Evolutionary conservation across 2,797 vertebrate species (phyloP), one percentile per base, ranked within the genome.

Genomic region (Microctenopoma stevenorrisi): DNA sequence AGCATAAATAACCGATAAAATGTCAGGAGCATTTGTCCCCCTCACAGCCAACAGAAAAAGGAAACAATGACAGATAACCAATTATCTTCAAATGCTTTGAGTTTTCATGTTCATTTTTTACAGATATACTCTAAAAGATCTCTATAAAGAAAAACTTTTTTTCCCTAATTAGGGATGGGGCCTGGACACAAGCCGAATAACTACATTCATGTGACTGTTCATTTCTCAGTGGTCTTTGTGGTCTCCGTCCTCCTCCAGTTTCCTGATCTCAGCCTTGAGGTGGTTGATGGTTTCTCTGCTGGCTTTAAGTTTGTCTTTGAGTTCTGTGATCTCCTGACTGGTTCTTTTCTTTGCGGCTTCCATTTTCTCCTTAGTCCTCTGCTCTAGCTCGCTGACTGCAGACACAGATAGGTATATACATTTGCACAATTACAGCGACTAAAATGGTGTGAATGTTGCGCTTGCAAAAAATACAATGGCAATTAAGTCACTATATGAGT

Each of bases 201-300:
- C 37, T 3, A 14, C 1, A 0, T 49, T 6, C 2, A 3, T 33
- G 7, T 48, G 44, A n/a, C 30, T 43, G 7, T 61, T 44, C 25
- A 40, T 54, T 16, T 42, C 18, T 92, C 89, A 97, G 88, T 97
- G 95, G 53, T 99, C 97, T 91, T 98, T 98, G 82, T 97, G 96
- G 86, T 99, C 97, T 46, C 89, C 90, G 14, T 99, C 97, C 84
- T 98, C 97, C 92, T 98, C 98, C 68, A 98, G 94, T 84, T 97
- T 97, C 68, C 96, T 94, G 77, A 99, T 98, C 92, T 99, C 97
- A 76, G 87, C 95, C 92, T 98, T 99, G 79, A 99, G 94, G 81
- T 96, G 95, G 92, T 98, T 98, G 89, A 99, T 99, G 80, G 96
- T 98, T 90, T 99, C 97, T 84, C 98, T 95, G 88, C 96, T 98